Evolutionary conservation across 2,113 vertebrate genomes (phyloP).

Genomic region (Lophochroa leadbeateri): DNA sequence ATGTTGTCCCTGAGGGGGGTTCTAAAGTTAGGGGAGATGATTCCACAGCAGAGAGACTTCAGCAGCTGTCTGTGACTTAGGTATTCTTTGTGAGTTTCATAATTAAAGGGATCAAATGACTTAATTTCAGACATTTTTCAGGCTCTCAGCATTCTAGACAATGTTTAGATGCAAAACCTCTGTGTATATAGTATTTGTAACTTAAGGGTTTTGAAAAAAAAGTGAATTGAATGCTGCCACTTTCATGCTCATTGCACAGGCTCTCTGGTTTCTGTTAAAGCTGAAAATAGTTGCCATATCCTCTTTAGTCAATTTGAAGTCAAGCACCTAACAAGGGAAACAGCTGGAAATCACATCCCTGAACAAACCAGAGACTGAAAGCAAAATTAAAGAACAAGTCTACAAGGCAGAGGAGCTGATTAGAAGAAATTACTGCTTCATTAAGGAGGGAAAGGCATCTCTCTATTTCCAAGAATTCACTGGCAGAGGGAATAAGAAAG

Average conservation of each 20-base stretch:
- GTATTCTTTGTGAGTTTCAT: conserved; percentile 41
- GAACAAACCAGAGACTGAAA: not conserved
- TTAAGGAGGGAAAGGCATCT: not conserved
- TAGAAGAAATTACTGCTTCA: not conserved
- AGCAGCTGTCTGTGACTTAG: not conserved
- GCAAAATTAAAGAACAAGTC: not conserved
- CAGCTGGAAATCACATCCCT: not conserved
- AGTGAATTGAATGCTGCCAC: not conserved
- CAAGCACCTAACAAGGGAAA: conserved; percentile 81
- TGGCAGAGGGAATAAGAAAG: not conserved
- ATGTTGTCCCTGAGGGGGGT: not conserved
- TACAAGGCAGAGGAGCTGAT: not conserved
- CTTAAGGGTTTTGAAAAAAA: not conserved
- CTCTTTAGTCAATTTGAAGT: conserved; percentile 83
- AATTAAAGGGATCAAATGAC: not conserved
- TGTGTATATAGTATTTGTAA: not conserved
- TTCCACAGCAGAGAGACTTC: not conserved
- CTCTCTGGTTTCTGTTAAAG: conserved; percentile 86
- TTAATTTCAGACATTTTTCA: not conserved
- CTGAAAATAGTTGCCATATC: conserved; percentile 82
- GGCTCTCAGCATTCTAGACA: not conserved
- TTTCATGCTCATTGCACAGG: conserved; percentile 78
- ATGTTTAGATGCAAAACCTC: not conserved
- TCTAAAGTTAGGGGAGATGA: not conserved
- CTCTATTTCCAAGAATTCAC: not conserved